These are phyloP conservation scores for Heteronetta atricapilla DNA, from an alignment of 2,113 vertebrate species.

Conservation along the genomic window DNA sequence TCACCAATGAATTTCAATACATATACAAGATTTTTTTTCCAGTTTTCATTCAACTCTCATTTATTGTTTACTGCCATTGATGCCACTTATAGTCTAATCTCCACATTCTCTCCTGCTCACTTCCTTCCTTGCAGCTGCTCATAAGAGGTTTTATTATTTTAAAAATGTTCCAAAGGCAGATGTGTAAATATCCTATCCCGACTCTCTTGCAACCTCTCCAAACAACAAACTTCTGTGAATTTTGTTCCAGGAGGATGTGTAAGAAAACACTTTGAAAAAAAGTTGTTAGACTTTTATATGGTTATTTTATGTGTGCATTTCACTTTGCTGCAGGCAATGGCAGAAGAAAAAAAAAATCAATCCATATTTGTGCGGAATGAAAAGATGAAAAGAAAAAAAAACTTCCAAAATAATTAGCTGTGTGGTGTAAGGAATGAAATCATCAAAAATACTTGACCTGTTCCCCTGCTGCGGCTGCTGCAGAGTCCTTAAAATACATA, in stretches of 20 bases:
- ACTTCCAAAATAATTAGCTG: constrained; percentile 57
- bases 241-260: neutral
- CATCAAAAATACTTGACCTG: neutral
- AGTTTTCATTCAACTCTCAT: neutral
- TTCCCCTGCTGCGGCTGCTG: neutral
- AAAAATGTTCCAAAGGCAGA: neutral
- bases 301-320: constrained; percentile 58
- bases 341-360: constrained; percentile 40
- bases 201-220: neutral
- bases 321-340: constrained; percentile 59
- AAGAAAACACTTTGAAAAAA: constrained; percentile 29
- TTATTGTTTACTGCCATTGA: neutral
- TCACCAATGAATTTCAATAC: neutral
- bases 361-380: constrained; percentile 4
- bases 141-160: neutral
- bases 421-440: constrained; percentile 27
- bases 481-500: neutral
- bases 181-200: neutral
- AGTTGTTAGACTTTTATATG: constrained; percentile 23
- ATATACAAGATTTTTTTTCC: neutral
- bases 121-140: neutral
- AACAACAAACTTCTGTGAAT: neutral
- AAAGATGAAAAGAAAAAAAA: constrained; percentile 32
- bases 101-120: neutral
- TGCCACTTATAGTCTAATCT: neutral